Evolutionary conservation across 2,113 vertebrate genomes (phyloP).

Genomic region (Circaetus cinerascens): DNA sequence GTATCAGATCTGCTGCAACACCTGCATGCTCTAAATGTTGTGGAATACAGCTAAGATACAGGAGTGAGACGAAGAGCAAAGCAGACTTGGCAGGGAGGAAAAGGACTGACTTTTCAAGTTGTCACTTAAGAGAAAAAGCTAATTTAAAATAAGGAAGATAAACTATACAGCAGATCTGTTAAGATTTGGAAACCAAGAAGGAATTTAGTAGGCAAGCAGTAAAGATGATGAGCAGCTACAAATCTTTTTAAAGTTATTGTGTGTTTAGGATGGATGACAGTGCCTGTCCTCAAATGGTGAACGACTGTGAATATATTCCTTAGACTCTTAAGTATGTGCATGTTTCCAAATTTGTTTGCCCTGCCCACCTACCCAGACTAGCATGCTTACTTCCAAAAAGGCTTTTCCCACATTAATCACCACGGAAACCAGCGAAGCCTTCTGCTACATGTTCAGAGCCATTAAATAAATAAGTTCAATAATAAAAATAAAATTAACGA

Average conservation of each 20-base stretch:
- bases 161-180: background rate
- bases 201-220: background rate
- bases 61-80: background rate
- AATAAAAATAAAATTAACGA: background rate
- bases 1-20: background rate
- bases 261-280: background rate
- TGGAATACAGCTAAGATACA: background rate
- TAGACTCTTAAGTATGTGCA: accelerated
- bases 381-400: background rate
- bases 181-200: background rate
- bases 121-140: background rate
- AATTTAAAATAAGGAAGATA: background rate
- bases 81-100: too few species aligned
- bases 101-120: background rate
- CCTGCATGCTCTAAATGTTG: too few species aligned
- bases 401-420: background rate
- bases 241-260: background rate
- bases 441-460: background rate
- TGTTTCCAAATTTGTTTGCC: background rate
- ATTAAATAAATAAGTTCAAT: background rate
- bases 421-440: background rate
- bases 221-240: background rate
- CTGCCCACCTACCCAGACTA: background rate
- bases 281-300: background rate
- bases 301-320: background rate